These are phyloP conservation scores for Neogobius melanostomus DNA, from an alignment of 2,113 vertebrate genomes.

Conservation along the genomic window DNA sequence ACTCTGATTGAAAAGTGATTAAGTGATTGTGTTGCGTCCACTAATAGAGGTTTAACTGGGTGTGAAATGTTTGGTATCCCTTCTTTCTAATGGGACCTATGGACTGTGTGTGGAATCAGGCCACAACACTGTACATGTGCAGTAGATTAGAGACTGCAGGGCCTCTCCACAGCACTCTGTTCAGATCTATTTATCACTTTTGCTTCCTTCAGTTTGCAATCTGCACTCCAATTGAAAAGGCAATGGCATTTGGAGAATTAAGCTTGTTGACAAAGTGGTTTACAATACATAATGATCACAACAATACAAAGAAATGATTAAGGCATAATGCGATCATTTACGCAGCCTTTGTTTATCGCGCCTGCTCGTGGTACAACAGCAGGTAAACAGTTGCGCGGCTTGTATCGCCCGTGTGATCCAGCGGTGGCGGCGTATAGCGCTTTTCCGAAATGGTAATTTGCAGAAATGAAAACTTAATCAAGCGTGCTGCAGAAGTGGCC, in stretches of 20 bases:
- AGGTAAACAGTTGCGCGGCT: conserved; percentile 80
- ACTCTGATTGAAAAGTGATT: conserved; percentile 30
- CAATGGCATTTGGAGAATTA: conserved; percentile 42
- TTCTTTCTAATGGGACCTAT: conserved; percentile 67
- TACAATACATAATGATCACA: conserved; percentile 60
- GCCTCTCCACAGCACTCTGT: conserved; percentile 22
- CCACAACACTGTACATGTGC: conserved; percentile 62
- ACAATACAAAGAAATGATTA: conserved; percentile 71
- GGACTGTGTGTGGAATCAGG: conserved; percentile 69
- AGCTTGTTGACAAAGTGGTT: conserved; percentile 62
- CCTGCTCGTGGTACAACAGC: conserved; percentile 40
- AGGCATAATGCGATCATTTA: conserved; percentile 63
- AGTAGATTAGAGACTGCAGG: conserved; percentile 76
- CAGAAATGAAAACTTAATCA: conserved; percentile 94
- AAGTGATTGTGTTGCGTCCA: not conserved
- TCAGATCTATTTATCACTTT: conserved; percentile 37
- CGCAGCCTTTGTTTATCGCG: conserved; percentile 61
- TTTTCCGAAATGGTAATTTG: conserved; percentile 82
- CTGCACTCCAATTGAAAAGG: conserved; percentile 38
- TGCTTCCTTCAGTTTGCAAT: conserved; percentile 26
- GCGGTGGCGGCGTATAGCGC: conserved; percentile 62
- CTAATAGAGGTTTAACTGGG: conserved; percentile 58
- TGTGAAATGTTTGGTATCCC: conserved; percentile 53
- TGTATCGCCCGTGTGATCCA: conserved; percentile 77
- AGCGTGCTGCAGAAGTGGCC: conserved; percentile 80